phyloP scores from a whole-genome alignment of 2,888 invertebrate genomes.

The Drosophila anomelani region DNA sequence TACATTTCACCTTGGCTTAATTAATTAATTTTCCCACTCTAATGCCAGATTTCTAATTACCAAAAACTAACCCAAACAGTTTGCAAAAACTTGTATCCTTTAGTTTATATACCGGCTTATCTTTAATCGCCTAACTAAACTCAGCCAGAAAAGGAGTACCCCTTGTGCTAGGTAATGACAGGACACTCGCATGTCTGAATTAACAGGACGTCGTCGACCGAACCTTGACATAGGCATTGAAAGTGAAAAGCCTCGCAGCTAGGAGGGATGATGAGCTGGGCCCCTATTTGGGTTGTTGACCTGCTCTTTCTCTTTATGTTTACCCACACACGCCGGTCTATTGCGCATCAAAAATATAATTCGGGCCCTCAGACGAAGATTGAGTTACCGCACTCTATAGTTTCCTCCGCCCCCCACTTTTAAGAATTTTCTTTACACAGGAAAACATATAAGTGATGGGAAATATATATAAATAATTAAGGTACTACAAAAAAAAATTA shows the following conservation, averaged over 20 bases:
- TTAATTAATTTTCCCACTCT: neutral
- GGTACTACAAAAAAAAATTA: neutral
- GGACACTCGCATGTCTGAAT: constrained; percentile 25
- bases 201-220: constrained; percentile 42
- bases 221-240: constrained; percentile 70
- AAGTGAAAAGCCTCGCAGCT: constrained; percentile 45
- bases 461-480: neutral
- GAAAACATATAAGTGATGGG: neutral
- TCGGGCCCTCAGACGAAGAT: constrained; percentile 22
- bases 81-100: neutral
- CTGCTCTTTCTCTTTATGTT: constrained; percentile 59
- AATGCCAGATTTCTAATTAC: neutral
- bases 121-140: constrained; percentile 19
- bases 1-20: rapidly evolving
- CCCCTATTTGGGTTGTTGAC: constrained; percentile 59
- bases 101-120: constrained; percentile 7
- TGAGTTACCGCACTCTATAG: constrained; percentile 34
- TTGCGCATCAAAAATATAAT: constrained; percentile 38
- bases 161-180: constrained; percentile 32
- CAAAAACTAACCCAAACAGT: constrained; percentile 1
- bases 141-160: constrained; percentile 7
- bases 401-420: constrained; percentile 1
- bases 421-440: neutral
- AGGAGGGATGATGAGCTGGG: neutral
- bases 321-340: constrained; percentile 43